Evolutionary conservation across 2,888 invertebrate genomes (phyloP).

Genomic region (Gonocerus acuteangulatus): DNA sequence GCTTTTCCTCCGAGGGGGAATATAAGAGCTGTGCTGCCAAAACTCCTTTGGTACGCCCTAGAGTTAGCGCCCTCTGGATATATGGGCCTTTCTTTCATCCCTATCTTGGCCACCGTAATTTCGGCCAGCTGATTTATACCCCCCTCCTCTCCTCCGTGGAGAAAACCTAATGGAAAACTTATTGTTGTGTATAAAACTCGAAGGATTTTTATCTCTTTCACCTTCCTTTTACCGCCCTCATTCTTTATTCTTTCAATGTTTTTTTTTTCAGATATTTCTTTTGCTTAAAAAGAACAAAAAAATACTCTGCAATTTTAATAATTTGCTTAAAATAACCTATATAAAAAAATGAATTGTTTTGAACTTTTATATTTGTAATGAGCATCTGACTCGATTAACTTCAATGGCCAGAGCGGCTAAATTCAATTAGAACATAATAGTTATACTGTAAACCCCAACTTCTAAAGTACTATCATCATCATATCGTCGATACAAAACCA

Average conservation of each 20-base stretch:
- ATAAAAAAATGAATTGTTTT: too few species aligned
- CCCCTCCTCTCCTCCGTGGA: background rate
- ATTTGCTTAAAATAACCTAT: too few species aligned
- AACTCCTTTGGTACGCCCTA: conserved; percentile 41
- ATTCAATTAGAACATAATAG: too few species aligned
- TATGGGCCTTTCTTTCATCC: conserved; percentile 35
- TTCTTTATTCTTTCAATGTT: conserved; percentile 33
- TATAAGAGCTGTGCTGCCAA: conserved; percentile 41
- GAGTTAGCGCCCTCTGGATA: conserved; percentile 24
- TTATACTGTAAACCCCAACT: too few species aligned
- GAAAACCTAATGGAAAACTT: conserved; percentile 33
- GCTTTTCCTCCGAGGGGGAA: conserved; percentile 51
- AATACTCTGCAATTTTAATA: too few species aligned
- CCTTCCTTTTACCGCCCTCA: background rate
- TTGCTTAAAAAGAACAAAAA: too few species aligned
- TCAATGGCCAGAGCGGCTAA: too few species aligned
- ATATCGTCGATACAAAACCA: too few species aligned
- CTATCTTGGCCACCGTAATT: conserved; percentile 34
- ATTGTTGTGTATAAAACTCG: conserved; percentile 32
- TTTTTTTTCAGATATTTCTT: too few species aligned
- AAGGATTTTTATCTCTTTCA: conserved; percentile 36
- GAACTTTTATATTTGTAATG: too few species aligned
- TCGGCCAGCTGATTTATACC: conserved; percentile 33
- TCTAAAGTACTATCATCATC: too few species aligned
- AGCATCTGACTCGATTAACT: too few species aligned